Evolutionary conservation across 2,113 vertebrate species (phyloP).

Genomic region (Chlamydotis undulata): DNA sequence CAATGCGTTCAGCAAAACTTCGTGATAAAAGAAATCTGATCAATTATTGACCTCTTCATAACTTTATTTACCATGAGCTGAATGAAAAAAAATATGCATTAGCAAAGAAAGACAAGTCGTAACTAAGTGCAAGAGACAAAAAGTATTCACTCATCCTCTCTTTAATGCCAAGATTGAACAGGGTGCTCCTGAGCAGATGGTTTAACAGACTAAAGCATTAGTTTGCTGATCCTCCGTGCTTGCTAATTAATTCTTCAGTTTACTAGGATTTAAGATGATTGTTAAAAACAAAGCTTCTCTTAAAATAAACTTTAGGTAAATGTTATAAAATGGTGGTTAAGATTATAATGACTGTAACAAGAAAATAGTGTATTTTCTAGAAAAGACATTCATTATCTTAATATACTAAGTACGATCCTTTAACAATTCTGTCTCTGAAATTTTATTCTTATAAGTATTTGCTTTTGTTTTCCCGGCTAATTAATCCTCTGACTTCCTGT

Average conservation of each 20-base stretch:
- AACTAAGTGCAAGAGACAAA: conserved; percentile 50
- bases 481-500: conserved; percentile 42
- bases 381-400: neutral
- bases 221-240: conserved; percentile 77
- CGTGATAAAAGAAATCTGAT: neutral
- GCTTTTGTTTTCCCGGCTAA: conserved; percentile 42
- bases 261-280: conserved; percentile 78
- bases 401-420: neutral
- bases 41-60: conserved; percentile 37
- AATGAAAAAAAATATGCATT: neutral
- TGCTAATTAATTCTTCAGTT: conserved; percentile 84
- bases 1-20: conserved; percentile 38
- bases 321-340: conserved; percentile 60
- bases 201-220: conserved; percentile 82
- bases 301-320: conserved; percentile 76
- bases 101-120: conserved; percentile 55
- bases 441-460: conserved; percentile 28
- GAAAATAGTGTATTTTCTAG: neutral
- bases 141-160: conserved; percentile 60
- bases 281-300: conserved; percentile 76
- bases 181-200: conserved; percentile 79
- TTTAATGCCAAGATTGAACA: conserved; percentile 72
- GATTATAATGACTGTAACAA: conserved; percentile 28
- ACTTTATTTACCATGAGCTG: conserved; percentile 37
- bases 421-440: neutral